Base-by-base conservation (phyloP, 2,797 vertebrate species). In the Catharus ustulatus region DNA sequence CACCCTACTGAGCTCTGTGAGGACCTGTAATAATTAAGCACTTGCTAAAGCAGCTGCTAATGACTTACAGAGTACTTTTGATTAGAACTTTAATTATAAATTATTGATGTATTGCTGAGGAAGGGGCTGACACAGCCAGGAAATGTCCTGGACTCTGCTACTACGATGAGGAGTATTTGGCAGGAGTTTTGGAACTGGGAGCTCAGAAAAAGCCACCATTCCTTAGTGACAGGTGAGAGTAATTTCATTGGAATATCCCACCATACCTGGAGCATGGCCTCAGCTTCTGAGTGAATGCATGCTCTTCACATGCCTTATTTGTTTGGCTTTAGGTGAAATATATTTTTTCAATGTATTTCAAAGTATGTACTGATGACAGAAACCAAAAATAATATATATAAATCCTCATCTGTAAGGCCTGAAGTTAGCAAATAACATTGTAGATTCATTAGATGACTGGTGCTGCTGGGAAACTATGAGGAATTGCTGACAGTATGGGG, bases 21-120 rank as follows among this genome's bases (percentile, higher is more conserved):
- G 82, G 76, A 67, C 87, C 75, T 64, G 67, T 21, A 57, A 63
- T 77, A 93, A 96, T 89, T 67, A 93, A 59, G 64, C 58, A 91
- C 78, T 92, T 89, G 51, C 13, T 87, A 74, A 85, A 78, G 73
- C 46, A 80, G 72, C 87, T 68, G 43, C 74, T 83, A 84, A 92
- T 68, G 75, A 85, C 49, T 92, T 80, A 57, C 32, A 30, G 61
- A 43, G 45, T 67, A 58, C 68, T 89, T 64, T 22, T 7, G 68
- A 67, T 49, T 80, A 89, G 40, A 90, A 79, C 51, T 69, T 79
- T 58, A 86, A 74, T 90, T 88, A 78, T 14, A 18, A 87, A 75
- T 80, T 58, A 77, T 11, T 58, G 61, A 29, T 38, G 54, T 72
- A n/a, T 64, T 87, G 46, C 75, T 9, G 15, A 73, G 57, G 87